phyloP scores from a whole-genome alignment of 2,888 invertebrate species.

The Pseudococcus viburni region DNA sequence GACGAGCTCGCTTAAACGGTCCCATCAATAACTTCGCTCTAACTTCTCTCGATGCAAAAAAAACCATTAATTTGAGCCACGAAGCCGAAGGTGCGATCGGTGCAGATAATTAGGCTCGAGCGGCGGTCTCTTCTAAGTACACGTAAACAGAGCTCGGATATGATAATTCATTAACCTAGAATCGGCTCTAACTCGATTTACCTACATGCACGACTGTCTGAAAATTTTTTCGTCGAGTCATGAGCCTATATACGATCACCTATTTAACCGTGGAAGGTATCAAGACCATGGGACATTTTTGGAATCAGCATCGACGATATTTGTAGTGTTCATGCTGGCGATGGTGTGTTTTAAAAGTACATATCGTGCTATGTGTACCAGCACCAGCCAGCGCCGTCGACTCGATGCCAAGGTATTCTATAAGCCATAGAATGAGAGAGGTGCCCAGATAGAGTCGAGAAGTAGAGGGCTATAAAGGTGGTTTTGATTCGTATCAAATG shows the following conservation, averaged over 20 bases:
- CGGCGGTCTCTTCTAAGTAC: background rate
- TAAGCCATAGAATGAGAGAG: background rate
- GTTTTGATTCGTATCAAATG: conserved; percentile 66
- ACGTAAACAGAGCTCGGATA: background rate
- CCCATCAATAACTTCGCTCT: background rate
- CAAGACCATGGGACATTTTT: too few relatives aligned
- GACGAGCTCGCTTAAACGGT: background rate
- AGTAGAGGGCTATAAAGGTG: conserved; percentile 59
- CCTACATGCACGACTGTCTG: background rate
- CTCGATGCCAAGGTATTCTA: background rate
- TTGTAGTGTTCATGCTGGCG: background rate
- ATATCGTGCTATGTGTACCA: background rate
- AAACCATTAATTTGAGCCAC: background rate
- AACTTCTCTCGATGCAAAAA: background rate
- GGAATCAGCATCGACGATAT: too few relatives aligned
- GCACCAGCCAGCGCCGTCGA: background rate
- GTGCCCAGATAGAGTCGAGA: background rate
- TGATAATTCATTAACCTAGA: background rate
- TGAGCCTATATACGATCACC: too few relatives aligned
- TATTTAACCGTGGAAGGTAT: too few relatives aligned
- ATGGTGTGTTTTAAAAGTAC: background rate
- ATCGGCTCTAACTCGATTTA: background rate
- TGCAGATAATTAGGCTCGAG: background rate
- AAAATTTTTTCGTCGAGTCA: too few relatives aligned
- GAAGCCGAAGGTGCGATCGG: background rate